Evolutionary conservation across 2,888 invertebrate species (phyloP).

Genomic region (Catocala nupta): DNA sequence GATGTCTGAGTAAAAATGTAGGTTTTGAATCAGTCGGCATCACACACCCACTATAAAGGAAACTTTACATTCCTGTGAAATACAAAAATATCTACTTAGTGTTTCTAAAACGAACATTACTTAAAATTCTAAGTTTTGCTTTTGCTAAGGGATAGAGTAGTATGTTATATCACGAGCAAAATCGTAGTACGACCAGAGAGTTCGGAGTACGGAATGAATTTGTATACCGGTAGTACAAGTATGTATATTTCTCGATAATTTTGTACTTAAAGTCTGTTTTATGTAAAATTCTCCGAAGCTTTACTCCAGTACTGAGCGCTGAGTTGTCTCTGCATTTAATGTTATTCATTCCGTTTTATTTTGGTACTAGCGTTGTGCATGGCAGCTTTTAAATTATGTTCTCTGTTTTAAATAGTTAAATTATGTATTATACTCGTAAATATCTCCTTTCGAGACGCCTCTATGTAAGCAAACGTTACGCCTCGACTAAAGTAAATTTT

Average conservation of each 20-base stretch:
- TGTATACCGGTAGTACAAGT: conserved; percentile 40
- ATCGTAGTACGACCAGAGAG: conserved; percentile 12
- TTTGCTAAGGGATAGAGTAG: not conserved
- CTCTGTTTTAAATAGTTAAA: conserved; percentile 27
- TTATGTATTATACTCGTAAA: not conserved
- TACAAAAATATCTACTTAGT: not conserved
- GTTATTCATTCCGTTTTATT: conserved; percentile 49
- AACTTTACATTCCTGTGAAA: not conserved
- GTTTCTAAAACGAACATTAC: not conserved
- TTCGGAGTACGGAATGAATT: conserved; percentile 38
- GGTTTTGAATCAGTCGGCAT: too few species aligned
- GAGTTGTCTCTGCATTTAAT: conserved; percentile 51
- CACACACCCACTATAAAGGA: not conserved
- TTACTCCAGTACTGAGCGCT: conserved; percentile 1
- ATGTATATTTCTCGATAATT: conserved; percentile 8
- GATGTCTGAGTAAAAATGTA: too few species aligned
- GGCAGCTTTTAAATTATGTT: conserved; percentile 55
- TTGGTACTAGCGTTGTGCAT: conserved; percentile 52
- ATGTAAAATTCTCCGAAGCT: conserved; percentile 9
- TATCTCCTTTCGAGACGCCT: too few species aligned
- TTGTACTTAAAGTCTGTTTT: conserved; percentile 13
- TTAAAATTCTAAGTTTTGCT: too few species aligned
- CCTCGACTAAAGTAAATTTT: too few species aligned
- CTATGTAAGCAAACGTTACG: too few species aligned
- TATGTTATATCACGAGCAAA: conserved; percentile 29